Evolutionary conservation across 2,113 vertebrate genomes (phyloP), one percentile per base, ranked within the genome.

Genomic region (Arothron firmamentum): DNA sequence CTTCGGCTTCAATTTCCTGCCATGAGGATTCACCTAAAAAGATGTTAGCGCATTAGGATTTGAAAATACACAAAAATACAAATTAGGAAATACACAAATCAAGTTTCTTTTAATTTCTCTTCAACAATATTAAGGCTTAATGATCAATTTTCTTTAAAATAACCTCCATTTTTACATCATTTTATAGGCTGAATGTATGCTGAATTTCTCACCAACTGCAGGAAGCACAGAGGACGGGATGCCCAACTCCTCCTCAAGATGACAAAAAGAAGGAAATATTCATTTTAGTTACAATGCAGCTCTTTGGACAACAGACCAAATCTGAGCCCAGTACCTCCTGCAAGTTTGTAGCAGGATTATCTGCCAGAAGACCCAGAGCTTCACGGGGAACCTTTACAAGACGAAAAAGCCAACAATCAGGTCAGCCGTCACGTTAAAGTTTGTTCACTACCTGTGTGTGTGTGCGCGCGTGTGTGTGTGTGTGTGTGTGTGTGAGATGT

Each of bases 141-240:
- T 17, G 19, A 3, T 56, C 5, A 9, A 23, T 2, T 52, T 38
- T 16, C 14, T 47, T 54, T 13, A 46, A 53, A 23, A 17, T 5
- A 18, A 6, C 21, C 21, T 3, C 21, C 41, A 6, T 5, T 12
- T 23, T 9, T 49, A 3, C 2, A 23, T 23, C 21, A 23, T 21
- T 41, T 50, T 2, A 56, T 1, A 31, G 12, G 4, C 16, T 15
- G 12, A 17, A 14, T 11, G 13, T 12, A 45, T 45, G 43, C 31
- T 11, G 15, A 71, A 47, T 20, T 6, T 17, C 79, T 82, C 25
- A 86, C 82, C 82, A 59, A 46, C 38, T 1, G 4, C 49, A 42
- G 55, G 18, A 67, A 6, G 15, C 16, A 52, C 34, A 45, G 10
- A 11, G 16, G 59, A 65, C 1, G 65, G 34, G 34, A 28, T 25